Base-by-base conservation (phyloP, 2,797 vertebrate genomes). In the Pteropus rufus region DNA sequence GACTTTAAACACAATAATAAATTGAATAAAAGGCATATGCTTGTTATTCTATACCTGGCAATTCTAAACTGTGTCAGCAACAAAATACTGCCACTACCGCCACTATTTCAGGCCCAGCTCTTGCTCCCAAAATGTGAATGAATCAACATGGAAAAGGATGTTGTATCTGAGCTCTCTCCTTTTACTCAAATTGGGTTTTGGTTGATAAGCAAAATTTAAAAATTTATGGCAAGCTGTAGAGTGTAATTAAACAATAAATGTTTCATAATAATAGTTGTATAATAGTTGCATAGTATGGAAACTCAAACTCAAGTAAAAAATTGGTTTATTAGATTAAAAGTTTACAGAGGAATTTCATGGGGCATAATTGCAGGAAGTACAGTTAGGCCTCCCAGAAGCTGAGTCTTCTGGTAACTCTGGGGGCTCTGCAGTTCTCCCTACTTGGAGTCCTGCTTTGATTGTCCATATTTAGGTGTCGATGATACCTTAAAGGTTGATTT, bases 141-240 rank as follows among this genome's bases (percentile, higher is more conserved):
- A 89, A 69, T 82, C 36, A 12, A 64, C 39, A 31, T 80, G 62
- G 36, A 69, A 95, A 75, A 82, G 16, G 46, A 39, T 44, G 19
- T 77, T 91, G 26, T 69, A 5, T 77, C 70, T 83, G 41, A 29
- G 67, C 44, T 52, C 49, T 41, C 46, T 76, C n/a, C 64, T 69
- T 75, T 82, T 77, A n/a, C 46, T 44, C 54, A 93, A 24, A 62
- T 65, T 82, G 36, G 21, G 18, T 90, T 72, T 92, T 29, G 75
- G 36, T 84, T 93, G 49, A 54, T 93, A 54, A 81, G 10, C 19
- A 93, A n/a, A 91, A n/a, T 91, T 46, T n/a, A 75, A 85, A 91
- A 39, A 65, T 18, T 54, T 15, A 34, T 46, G 36, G n/a, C 29
- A 96, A 52, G 58, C 19, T 85, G 5, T 73, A 76, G n/a, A 77